Evolutionary conservation across 2,797 vertebrate genomes (phyloP).

Genomic region (Fistularia commersonii): DNA sequence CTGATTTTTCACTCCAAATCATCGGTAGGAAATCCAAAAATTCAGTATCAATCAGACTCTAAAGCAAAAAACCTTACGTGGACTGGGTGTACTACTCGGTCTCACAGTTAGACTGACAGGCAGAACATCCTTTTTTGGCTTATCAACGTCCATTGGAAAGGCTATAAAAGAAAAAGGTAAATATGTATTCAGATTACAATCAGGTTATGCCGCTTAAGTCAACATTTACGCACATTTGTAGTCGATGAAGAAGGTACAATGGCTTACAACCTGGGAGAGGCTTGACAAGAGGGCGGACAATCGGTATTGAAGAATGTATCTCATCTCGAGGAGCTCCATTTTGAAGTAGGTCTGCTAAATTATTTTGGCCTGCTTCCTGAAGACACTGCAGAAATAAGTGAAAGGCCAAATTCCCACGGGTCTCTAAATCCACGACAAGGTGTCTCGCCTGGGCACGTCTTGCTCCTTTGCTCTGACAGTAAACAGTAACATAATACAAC

Average conservation of each 20-base stretch:
- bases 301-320: conserved; percentile 33
- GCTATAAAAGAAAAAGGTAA: conserved; percentile 34
- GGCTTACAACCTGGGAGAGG: conserved; percentile 69
- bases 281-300: conserved; percentile 28
- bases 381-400: conserved; percentile 83
- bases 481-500: not conserved
- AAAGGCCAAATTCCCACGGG: conserved; percentile 84
- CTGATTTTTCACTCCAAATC: too few species aligned
- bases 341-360: conserved; percentile 70
- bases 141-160: conserved; percentile 31
- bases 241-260: too few species aligned
- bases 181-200: not conserved
- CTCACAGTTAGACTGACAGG: conserved; percentile 19
- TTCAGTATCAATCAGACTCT: not conserved
- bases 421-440: conserved; percentile 84
- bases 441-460: conserved; percentile 84
- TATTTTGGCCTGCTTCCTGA: conserved; percentile 73
- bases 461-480: conserved; percentile 69
- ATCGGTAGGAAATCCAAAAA: not conserved
- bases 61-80: not conserved
- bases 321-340: conserved; percentile 29
- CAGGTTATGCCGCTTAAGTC: too few species aligned
- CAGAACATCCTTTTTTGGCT: conserved; percentile 12
- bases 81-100: not conserved
- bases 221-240: too few species aligned